Evolutionary conservation across 2,888 invertebrate genomes (phyloP), one percentile per base, ranked within the genome.

Genomic region (Erannis defoliaria): DNA sequence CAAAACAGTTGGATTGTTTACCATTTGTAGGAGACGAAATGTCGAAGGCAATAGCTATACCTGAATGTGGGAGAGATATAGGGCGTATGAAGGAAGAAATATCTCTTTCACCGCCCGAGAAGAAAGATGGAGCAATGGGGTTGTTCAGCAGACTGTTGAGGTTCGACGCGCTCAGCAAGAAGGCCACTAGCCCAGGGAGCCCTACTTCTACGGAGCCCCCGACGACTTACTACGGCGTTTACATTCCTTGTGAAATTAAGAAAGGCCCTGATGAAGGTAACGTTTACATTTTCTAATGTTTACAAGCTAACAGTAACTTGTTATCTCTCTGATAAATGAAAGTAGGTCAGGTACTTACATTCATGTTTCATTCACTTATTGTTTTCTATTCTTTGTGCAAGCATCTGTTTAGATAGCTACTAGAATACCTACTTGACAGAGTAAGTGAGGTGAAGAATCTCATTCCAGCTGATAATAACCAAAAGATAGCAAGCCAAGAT

Each of bases 181-280:
- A 81, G 64, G 80, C 66, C 33, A 81, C 62, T 72, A 56, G 71
- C 9, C 77, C 82, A 2, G 86, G 78, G 18, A 89, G 84, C 48
- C 88, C 90, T 3, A 81, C 83, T 33, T 66, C 73, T 10, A 68
- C 76, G 14, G 89, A 89, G 45, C 86, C 92, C 1, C 80, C 84
- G 1, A 76, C 75, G 3, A 89, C 82, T 0, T 93, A 88, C 66
- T 93, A 92, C 73, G 93, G 91, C 68, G 93, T 93, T n/a, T 93
- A 91, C 66, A 93, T 93, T 75, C 93, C 93, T n/a, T 93, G 91
- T 70, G 93, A 93, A 82, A 85, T 91, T 23, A 93, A 93, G 64
- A 90, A 91, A 74, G 93, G 90, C 37, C 89, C 90, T 2, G 93
- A 93, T 80, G 93, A 93, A 91, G 92, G 93, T 91, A 78, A 71